These are phyloP conservation scores for Calephelis nemesis DNA, from an alignment of 1,140 invertebrate genomes.

Conservation along the genomic window DNA sequence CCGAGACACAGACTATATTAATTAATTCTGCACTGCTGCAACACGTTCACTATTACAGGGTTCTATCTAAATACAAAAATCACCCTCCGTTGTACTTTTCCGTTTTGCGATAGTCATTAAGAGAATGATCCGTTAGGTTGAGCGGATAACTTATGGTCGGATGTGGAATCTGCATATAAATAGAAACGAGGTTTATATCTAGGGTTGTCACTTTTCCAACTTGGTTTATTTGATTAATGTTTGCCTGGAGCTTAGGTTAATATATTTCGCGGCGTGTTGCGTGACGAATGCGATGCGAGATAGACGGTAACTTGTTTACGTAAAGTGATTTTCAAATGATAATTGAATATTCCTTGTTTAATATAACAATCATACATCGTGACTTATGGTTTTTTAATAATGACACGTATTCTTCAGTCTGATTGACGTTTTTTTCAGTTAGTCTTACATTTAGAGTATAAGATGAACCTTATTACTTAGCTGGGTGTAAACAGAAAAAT, in stretches of 20 bases:
- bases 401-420: too few species aligned
- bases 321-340: too few species aligned
- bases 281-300: too few species aligned
- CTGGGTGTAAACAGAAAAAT: too few species aligned
- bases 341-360: too few species aligned
- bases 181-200: constrained; percentile 61
- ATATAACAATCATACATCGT: too few species aligned
- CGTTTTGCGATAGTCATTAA: constrained; percentile 68
- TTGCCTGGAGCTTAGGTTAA: background rate
- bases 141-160: constrained; percentile 75
- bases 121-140: constrained; percentile 64
- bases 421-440: too few species aligned
- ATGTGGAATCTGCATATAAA: constrained; percentile 76
- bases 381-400: too few species aligned
- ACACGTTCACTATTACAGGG: constrained; percentile 45
- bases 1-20: constrained; percentile 59
- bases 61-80: constrained; percentile 53
- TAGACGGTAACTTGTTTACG: too few species aligned
- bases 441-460: too few species aligned
- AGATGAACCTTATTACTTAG: too few species aligned
- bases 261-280: background rate
- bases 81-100: constrained; percentile 57
- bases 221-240: background rate
- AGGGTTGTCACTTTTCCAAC: constrained; percentile 2
- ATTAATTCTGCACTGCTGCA: constrained; percentile 64